Evolutionary conservation across 2,113 vertebrate species (phyloP), one percentile per base, ranked within the genome.

Genomic region (Eptesicus fuscus): DNA sequence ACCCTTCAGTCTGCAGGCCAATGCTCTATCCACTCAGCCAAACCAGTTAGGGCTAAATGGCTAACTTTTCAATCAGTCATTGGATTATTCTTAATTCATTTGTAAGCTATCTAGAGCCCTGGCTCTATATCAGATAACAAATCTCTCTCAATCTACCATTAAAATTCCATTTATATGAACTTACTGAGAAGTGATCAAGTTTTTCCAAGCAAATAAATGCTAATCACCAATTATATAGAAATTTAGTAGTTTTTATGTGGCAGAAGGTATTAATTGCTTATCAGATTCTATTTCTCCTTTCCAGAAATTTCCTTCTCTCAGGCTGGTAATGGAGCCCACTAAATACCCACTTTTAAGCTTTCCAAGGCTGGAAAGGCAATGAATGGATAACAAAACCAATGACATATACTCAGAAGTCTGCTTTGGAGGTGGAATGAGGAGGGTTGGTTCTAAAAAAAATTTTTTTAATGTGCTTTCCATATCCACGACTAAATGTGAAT

Each of bases 151-250:
- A 86, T 35, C 14, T 28, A 84, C 8, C 28, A 93, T 35, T 83
- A 94, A 83, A 93, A 79, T 69, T 3, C 44, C 44, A 78, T 49
- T 88, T 89, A 89, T 82, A 63, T 87, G 44, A 69, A 25, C 7
- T 83, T 94, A 94, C 3, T 92, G 42, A 84, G n/a, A 94, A 93
- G 88, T 44, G 77, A 90, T 42, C 61, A 61, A 51, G 22, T 47
- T 87, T 93, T 87, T 86, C 63, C 22, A 88, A 76, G 11, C 14
- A 69, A 89, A 93, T 79, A 96, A 90, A 87, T 2, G 70, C 56
- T 83, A 86, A 63, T 61, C 18, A 77, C 14, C 32, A 94, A 93
- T 49, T 69, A 76, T 61, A 85, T 61, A 80, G 88, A 93, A 88
- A 85, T 80, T 82, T n/a, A 91, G 56, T 35, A 65, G 73, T 53